Evolutionary conservation across 2,113 vertebrate species (phyloP).

Genomic region (Plecotus auritus): DNA sequence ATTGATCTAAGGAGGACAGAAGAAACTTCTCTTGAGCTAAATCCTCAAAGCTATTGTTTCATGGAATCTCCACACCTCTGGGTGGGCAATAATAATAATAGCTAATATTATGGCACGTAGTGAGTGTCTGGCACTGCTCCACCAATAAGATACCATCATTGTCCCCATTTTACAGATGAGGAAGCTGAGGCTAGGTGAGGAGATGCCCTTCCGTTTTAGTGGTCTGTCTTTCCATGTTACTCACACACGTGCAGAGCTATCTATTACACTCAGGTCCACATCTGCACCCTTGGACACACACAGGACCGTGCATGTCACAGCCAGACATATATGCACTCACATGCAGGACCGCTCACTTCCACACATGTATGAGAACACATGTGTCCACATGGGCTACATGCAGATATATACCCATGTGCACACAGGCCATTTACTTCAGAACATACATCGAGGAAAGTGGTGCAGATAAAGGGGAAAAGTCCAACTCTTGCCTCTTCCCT

Average conservation of each 20-base stretch:
- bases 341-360: background rate
- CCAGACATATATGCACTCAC: background rate
- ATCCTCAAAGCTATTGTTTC: background rate
- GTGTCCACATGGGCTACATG: rapidly evolving
- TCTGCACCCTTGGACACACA: background rate
- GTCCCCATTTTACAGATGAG: background rate
- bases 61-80: background rate
- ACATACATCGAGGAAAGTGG: background rate
- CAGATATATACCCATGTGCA: background rate
- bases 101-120: background rate
- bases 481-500: background rate
- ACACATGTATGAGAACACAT: background rate
- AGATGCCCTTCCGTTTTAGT: background rate
- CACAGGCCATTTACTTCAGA: too few relatives aligned
- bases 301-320: background rate
- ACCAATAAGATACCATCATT: background rate
- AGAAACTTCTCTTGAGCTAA: background rate
- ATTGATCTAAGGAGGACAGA: background rate
- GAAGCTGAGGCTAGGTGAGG: background rate
- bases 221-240: background rate
- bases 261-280: background rate
- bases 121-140: background rate
- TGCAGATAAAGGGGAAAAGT: background rate
- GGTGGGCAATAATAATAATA: background rate
- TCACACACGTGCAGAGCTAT: background rate